Conservation (phyloP, 2,888 invertebrate genomes). For the Synergus itoensis region DNA sequence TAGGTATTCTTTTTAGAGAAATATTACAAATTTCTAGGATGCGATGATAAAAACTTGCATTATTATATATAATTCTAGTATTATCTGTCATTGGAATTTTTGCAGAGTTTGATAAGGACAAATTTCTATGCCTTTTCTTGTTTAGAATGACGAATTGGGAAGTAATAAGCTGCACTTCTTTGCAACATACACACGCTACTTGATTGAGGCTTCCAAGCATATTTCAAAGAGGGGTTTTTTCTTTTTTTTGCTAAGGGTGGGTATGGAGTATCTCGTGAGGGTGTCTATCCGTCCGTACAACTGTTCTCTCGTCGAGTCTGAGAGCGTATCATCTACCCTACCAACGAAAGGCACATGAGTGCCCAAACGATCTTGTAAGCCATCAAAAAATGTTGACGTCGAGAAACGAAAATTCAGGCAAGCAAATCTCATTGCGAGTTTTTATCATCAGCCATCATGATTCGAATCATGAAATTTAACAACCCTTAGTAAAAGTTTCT, state of each 20-base stretch:
- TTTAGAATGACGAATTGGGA: constrained; percentile 5
- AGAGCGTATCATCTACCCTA: constrained; percentile 64
- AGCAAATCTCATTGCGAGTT: constrained; percentile 12
- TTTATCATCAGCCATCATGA: background rate
- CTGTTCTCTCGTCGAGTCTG: constrained; percentile 67
- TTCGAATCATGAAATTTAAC: background rate
- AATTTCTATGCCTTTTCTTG: background rate
- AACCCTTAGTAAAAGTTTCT: background rate
- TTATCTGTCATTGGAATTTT: background rate
- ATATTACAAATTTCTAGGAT: background rate
- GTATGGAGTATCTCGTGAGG: constrained; percentile 66
- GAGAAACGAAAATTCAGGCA: constrained; percentile 18
- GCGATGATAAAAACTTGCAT: background rate
- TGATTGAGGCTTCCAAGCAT: constrained; percentile 36
- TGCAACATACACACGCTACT: constrained; percentile 5
- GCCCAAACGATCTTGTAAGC: constrained; percentile 56
- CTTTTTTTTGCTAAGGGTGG: constrained; percentile 50
- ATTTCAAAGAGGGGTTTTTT: constrained; percentile 33
- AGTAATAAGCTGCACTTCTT: constrained; percentile 16
- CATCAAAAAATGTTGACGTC: constrained; percentile 58
- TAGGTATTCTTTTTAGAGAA: background rate
- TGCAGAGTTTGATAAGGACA: background rate
- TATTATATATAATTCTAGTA: background rate
- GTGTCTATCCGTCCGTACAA: constrained; percentile 69
- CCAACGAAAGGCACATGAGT: constrained; percentile 65